Evolutionary conservation across 1,140 invertebrate species (phyloP).

Genomic region (Drosophila suzukii): DNA sequence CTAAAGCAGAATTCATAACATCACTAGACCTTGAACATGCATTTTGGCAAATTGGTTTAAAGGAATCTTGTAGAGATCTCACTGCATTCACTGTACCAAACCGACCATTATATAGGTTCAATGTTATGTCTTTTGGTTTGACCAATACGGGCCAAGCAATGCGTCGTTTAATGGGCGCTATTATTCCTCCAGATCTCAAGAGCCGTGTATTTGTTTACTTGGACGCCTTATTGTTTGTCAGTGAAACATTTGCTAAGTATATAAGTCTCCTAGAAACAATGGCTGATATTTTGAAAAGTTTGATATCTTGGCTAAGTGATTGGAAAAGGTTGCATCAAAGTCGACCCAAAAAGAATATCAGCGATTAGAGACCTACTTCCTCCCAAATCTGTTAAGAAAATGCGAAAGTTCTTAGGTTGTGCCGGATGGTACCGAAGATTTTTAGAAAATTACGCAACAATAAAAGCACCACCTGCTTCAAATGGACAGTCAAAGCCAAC

Average conservation of each 20-base stretch:
- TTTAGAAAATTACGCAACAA: background rate
- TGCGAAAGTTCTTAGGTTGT: constrained; percentile 2
- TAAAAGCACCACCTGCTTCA: background rate
- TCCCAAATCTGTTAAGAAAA: background rate
- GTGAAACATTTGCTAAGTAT: constrained; percentile 3
- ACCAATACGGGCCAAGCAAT: constrained; percentile 2
- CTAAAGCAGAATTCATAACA: too few species aligned
- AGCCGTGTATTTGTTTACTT: background rate
- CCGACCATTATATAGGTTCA: too few species aligned
- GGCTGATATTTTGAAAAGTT: background rate
- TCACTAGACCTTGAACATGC: too few species aligned
- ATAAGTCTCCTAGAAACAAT: constrained; percentile 1
- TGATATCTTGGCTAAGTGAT: background rate
- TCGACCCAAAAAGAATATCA: constrained; percentile 3
- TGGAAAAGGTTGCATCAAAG: background rate
- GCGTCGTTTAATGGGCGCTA: constrained; percentile 4
- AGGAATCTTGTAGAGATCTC: background rate
- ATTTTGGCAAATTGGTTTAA: background rate
- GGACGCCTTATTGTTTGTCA: background rate
- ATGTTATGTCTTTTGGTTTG: background rate
- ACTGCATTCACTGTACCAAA: too few species aligned
- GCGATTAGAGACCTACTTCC: background rate
- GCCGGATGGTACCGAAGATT: background rate
- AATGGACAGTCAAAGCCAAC: background rate
- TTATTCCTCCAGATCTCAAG: background rate